Base-by-base conservation (phyloP, 2,888 invertebrate genomes). In the Drosophila yooni region DNA sequence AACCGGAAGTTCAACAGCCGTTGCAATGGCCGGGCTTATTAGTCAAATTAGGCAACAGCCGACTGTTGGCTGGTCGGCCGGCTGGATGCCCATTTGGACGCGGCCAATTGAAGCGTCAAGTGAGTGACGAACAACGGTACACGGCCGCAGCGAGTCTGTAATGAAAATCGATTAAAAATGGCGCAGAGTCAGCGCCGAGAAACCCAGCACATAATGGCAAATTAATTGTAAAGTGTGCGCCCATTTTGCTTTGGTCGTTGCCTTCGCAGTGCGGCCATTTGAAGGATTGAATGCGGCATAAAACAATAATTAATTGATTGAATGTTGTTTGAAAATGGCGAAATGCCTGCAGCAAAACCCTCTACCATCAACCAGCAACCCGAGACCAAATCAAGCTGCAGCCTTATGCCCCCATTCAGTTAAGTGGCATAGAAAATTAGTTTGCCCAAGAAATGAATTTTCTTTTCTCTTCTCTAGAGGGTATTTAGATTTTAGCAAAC, bases 221-320 rank as follows among this genome's bases (percentile, higher is more conserved):
- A 88, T 90, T 87, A 87, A 87, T 87, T 87, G 86, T 88, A 83
- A 89, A 86, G 76, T 83, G 79, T 70, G 83, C 83, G 75, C 79
- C 76, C 86, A 89, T 89, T 86, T 88, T 82, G 85, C 80, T 88
- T 84, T 89, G 76, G 70, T 82, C 74, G 74, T 68, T 79, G 88
- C 85, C 89, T 85, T 85, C 88, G 84, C 73, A 34, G 25, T 31
- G 43, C 58, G 25, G 29, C 56, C 72, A 70, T 82, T 82, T 75
- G 82, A 89, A 79, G 82, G 88, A 87, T 84, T 85, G 78, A 89
- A 70, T 74, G 82, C 74, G 73, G 77, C 83, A 73, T 77, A 82
- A 83, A 90, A 83, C 83, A 88, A 83, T 88, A 90, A 88, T 88
- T 88, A 88, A 90, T 90, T 90, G 89, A 90, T 88, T 88, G 90